A percentile compares a stretch with the other conserved stretches of the same genome.
Evolutionary conservation across 2,113 vertebrate species (phyloP).

Genomic region (Thunnus thynnus): DNA sequence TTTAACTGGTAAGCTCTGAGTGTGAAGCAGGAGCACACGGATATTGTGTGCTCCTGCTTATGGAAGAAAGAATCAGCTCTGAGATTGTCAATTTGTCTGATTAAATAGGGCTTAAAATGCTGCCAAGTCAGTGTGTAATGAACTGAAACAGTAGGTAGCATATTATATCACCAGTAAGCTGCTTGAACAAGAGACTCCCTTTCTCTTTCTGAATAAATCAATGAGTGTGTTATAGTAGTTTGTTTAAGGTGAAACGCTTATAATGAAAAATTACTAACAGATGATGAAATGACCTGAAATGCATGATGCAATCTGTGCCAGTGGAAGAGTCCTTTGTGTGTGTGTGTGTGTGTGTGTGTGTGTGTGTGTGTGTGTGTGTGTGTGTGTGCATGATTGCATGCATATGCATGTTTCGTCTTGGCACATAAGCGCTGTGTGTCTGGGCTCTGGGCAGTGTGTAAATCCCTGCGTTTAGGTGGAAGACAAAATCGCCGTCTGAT

Average conservation of each 20-base stretch:
- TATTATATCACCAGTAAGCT: slow-evolving; percentile 35
- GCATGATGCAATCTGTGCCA: slow-evolving; percentile 74
- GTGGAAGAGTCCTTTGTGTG: slow-evolving; percentile 46
- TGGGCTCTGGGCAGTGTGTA: slow-evolving; percentile 64
- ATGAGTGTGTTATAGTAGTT: slow-evolving; percentile 54
- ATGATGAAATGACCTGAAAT: slow-evolving; percentile 79
- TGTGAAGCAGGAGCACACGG: neutral
- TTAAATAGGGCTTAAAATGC: slow-evolving; percentile 51
- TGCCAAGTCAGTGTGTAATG: slow-evolving; percentile 29
- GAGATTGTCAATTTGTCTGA: slow-evolving; percentile 31
- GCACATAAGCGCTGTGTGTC: slow-evolving; percentile 62
- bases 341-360: neutral
- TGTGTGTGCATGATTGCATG: slow-evolving; percentile 61
- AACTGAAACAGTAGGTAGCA: slow-evolving; percentile 32
- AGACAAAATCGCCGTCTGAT: slow-evolving; percentile 64
- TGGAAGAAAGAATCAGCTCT: neutral
- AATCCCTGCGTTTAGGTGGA: slow-evolving; percentile 67
- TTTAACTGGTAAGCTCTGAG: neutral
- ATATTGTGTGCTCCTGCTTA: neutral
- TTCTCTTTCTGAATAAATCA: slow-evolving; percentile 49
- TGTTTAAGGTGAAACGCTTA: slow-evolving; percentile 63
- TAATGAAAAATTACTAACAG: slow-evolving; percentile 61
- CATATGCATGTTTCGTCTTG: slow-evolving; percentile 74
- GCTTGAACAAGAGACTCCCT: slow-evolving; percentile 26
- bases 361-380: slow-evolving; percentile 34